A percentile compares a stretch with the other conserved stretches of the same genome.
phyloP scores from a whole-genome alignment of 2,797 vertebrate species.

The Mormyrus proboscirostris region DNA sequence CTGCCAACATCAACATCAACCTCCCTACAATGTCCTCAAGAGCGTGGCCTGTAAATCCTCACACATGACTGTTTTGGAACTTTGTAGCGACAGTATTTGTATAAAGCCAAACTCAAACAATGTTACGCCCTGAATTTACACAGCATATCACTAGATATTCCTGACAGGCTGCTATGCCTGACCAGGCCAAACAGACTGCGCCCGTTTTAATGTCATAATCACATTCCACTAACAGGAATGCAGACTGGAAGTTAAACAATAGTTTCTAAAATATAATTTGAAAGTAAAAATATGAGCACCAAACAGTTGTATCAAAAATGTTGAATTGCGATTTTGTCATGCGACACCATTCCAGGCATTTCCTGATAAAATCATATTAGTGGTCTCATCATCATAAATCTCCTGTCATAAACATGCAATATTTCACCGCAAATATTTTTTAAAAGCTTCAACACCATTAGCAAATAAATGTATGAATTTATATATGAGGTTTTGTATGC shows the following conservation, averaged over 20 bases:
- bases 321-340: not conserved
- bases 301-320: not conserved
- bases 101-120: conserved; percentile 51
- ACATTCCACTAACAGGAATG: not conserved
- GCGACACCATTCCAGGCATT: not conserved
- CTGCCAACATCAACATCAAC: conserved; percentile 36
- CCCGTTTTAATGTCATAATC: conserved; percentile 29
- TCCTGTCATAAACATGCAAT: not conserved
- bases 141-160: conserved; percentile 27
- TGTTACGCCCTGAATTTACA: conserved; percentile 55
- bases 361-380: not conserved
- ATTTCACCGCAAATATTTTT: not conserved
- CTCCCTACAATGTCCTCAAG: conserved; percentile 28
- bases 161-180: conserved; percentile 38
- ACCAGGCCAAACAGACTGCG: conserved; percentile 9
- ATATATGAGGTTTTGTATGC: not conserved
- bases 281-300: not conserved
- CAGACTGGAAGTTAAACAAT: not conserved
- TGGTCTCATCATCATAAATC: not conserved
- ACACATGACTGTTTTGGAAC: conserved; percentile 7
- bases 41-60: conserved; percentile 7
- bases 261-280: not conserved
- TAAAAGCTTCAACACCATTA: not conserved
- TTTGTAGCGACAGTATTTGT: conserved; percentile 34
- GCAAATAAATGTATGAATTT: not conserved